Evolutionary conservation across 1,140 invertebrate species (phyloP), one percentile per base, ranked within the genome.

Genomic region (Lasioglossum baleicum): DNA sequence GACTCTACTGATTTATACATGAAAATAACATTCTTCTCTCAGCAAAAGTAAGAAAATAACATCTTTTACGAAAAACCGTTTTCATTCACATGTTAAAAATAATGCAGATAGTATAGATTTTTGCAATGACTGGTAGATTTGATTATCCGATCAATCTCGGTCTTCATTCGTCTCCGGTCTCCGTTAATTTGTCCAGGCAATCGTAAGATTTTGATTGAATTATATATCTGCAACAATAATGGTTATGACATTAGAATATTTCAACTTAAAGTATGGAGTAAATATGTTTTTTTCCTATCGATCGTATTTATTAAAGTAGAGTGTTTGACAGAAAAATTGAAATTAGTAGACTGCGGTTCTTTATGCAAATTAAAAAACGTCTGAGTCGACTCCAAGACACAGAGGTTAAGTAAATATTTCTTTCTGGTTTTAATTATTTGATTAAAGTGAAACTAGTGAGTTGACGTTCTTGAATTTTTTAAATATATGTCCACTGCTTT

Each of bases 171-270:
- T 88, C 89, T 61, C 82, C 72, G 48, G 86, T 82, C 48, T 91
- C 90, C 35, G 86, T 80, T 66, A 92, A 75, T 82, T 90, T 88
- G 53, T 90, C 87, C 42, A 92, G 84, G 75, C 88, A 90, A 81
- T 92, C 90, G 80, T 90, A 91, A 8, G 91, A 92, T 58, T 91
- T 91, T 2, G 90, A 91, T 73, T 90, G 91, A 63, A 85, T 79
- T 17, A 90, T 84, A 48, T 82, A 90, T 66, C 91, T 92, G 87
- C 35, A 91, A 87, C 56, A 53, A 68, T 20, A 83, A 74, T 31
- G 35, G 26, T 6, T 4, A 8, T 44, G 53, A 7, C 31, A 1
- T 81, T 75, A 65, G 56, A 13, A 81, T 17, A 31, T 48, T 4
- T 22, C 10, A 56, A 56, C 10, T 0, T 26, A 7, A 44, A 51